Evolutionary conservation across 1,140 invertebrate genomes (phyloP).

Genomic region (Reticulitermes speratus): DNA sequence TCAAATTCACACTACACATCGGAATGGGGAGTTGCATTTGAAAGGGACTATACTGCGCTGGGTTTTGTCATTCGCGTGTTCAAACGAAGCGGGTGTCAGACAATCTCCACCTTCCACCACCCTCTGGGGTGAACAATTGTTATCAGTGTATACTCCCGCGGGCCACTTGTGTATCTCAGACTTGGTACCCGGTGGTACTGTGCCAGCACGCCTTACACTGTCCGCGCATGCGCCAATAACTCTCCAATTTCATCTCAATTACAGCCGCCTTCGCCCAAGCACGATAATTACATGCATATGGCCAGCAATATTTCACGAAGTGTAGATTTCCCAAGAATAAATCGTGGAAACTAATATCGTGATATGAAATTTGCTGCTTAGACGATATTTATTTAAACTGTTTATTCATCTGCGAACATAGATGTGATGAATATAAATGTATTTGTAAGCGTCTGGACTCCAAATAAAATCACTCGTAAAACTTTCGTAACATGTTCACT

Average conservation of each 20-base stretch:
- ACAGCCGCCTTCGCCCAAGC: background rate
- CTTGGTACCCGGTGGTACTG: background rate
- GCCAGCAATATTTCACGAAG: too few species aligned
- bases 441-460: too few species aligned
- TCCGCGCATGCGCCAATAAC: background rate
- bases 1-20: background rate
- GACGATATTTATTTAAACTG: too few species aligned
- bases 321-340: too few species aligned
- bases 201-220: background rate
- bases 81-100: background rate
- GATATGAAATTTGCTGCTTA: too few species aligned
- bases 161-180: background rate
- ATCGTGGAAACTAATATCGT: too few species aligned
- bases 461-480: too few species aligned
- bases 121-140: background rate
- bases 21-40: background rate
- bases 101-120: background rate
- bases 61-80: background rate
- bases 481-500: too few species aligned
- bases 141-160: background rate
- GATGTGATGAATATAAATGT: too few species aligned
- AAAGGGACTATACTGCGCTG: background rate
- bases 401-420: too few species aligned
- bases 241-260: background rate
- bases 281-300: too few species aligned